These are phyloP conservation scores for Antitype chi DNA, from an alignment of 2,888 invertebrate genomes.

Conservation along the genomic window DNA sequence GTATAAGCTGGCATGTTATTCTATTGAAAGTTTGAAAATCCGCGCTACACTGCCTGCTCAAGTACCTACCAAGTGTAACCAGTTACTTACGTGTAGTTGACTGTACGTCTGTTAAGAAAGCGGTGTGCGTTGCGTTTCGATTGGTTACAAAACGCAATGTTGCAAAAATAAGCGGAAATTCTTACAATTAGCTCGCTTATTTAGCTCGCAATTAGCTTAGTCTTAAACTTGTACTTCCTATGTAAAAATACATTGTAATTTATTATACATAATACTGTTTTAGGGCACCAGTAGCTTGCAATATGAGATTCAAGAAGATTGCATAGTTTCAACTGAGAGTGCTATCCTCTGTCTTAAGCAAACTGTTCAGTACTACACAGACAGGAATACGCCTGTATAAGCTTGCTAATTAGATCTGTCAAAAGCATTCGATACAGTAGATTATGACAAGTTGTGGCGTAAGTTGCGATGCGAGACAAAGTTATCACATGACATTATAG, in stretches of 20 bases:
- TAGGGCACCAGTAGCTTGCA: neutral
- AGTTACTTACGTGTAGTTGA: neutral
- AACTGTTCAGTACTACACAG: too few relatives aligned
- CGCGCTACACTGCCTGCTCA: too few relatives aligned
- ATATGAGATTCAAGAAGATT: too few relatives aligned
- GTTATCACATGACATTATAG: too few relatives aligned
- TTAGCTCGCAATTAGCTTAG: too few relatives aligned
- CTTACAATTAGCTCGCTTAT: constrained; percentile 33
- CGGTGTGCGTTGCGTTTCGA: constrained; percentile 19
- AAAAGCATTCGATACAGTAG: too few relatives aligned
- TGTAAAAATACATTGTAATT: neutral
- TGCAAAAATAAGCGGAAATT: constrained; percentile 51
- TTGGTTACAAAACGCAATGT: constrained; percentile 44
- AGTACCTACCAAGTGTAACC: neutral
- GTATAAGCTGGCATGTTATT: neutral
- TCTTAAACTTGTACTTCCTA: constrained; percentile 11
- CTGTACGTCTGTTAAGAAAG: constrained; percentile 24
- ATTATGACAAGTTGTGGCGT: too few relatives aligned
- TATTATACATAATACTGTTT: neutral
- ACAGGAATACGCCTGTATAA: too few relatives aligned
- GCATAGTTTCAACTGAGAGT: too few relatives aligned
- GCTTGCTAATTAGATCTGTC: too few relatives aligned
- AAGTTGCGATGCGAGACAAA: too few relatives aligned
- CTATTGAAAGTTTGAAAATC: neutral
- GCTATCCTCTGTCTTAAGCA: too few relatives aligned